Evolutionary conservation across 2,888 invertebrate genomes (phyloP).

Genomic region (Melinaea menophilus): DNA sequence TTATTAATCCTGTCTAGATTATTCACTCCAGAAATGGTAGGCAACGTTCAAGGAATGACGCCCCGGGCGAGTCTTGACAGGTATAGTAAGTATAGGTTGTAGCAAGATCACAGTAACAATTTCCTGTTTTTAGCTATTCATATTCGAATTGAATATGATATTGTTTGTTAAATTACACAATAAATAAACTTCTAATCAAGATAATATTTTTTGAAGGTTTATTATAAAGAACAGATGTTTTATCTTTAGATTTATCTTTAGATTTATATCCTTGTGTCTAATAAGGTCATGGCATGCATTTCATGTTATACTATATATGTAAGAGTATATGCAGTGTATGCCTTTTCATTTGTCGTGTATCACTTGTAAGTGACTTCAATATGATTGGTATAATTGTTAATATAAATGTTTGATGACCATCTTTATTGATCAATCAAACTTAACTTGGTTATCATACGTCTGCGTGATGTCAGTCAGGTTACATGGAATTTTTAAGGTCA

Average conservation of each 20-base stretch:
- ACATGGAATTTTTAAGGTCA: not conserved
- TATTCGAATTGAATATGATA: slow-evolving; percentile 12
- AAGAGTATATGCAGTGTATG: slow-evolving; percentile 10
- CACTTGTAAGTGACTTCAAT: slow-evolving; percentile 42
- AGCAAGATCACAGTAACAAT: slow-evolving; percentile 20
- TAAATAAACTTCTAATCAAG: no score
- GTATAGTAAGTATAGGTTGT: slow-evolving; percentile 18
- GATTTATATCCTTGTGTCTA: no score
- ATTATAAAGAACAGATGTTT: no score
- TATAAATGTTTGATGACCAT: slow-evolving; percentile 14
- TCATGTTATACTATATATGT: not conserved
- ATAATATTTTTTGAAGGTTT: no score
- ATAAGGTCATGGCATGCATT: no score
- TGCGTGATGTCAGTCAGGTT: slow-evolving; percentile 15
- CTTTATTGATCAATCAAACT: slow-evolving; percentile 14
- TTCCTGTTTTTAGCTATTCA: slow-evolving; percentile 19
- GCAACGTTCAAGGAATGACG: slow-evolving; percentile 36
- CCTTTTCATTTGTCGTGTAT: slow-evolving; percentile 39
- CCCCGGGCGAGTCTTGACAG: slow-evolving; percentile 33
- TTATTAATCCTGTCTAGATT: slow-evolving; percentile 45
- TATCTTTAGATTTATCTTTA: no score
- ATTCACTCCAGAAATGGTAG: slow-evolving; percentile 44
- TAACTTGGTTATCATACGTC: slow-evolving; percentile 14
- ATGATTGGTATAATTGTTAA: slow-evolving; percentile 41
- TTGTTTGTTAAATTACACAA: no score